A percentile compares a stretch with the other conserved stretches of the same genome.
phyloP scores from a whole-genome alignment of 2,113 vertebrate genomes.

The Rhea pennata region DNA sequence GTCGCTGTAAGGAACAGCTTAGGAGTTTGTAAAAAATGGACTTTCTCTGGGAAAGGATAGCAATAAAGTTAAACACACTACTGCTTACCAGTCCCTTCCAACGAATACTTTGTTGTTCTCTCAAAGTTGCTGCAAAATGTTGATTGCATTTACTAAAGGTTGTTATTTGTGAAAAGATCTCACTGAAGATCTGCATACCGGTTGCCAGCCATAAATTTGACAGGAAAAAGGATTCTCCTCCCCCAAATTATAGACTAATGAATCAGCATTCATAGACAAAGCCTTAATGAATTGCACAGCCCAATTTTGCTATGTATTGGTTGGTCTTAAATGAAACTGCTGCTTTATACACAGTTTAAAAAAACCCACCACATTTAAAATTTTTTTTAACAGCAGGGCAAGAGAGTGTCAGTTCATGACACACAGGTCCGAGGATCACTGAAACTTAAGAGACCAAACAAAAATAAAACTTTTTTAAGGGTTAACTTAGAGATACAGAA shows the following conservation, averaged over 20 bases:
- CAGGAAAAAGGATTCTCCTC: background rate
- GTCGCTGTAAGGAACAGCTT: background rate
- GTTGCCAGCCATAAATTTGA: background rate
- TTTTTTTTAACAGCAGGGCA: background rate
- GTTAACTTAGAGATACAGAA: background rate
- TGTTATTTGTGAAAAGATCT: background rate
- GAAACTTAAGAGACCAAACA: background rate
- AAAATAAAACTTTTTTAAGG: background rate
- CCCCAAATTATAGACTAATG: background rate
- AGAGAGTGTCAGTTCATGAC: background rate
- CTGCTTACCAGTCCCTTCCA: background rate
- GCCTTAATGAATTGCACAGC: background rate
- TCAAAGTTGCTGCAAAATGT: background rate
- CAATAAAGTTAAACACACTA: background rate
- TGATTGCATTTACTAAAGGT: background rate
- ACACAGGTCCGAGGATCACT: background rate
- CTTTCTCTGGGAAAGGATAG: background rate
- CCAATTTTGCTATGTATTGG: accelerated
- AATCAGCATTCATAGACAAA: background rate
- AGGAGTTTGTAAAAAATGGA: background rate
- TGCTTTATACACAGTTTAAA: background rate
- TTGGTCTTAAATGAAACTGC: background rate
- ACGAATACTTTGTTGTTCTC: background rate
- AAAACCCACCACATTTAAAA: background rate
- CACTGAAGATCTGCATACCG: background rate